Conservation (phyloP, 2,888 invertebrate genomes). For the Phengaris alcon region DNA sequence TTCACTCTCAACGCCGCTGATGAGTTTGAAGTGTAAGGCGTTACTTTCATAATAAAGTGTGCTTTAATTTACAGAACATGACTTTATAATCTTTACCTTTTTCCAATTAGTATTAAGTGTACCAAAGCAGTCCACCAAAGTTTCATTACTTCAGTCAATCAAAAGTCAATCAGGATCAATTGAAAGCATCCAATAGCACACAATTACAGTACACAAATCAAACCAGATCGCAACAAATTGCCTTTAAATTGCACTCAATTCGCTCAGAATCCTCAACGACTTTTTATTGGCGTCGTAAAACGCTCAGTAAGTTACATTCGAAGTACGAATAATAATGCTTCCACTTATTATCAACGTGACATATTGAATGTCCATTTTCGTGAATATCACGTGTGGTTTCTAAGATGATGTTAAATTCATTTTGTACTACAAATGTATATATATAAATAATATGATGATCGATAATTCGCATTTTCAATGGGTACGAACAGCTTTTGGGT, state of each 20-base stretch:
- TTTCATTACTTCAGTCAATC: slow-evolving; percentile 2
- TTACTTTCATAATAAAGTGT: no score
- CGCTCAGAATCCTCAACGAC: slow-evolving; percentile 24
- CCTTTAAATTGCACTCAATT: slow-evolving; percentile 29
- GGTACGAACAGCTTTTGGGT: no score
- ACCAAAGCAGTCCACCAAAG: neutral
- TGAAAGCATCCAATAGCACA: slow-evolving; percentile 13
- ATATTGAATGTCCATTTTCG: neutral
- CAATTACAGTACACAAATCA: slow-evolving; percentile 28
- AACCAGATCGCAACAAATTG: slow-evolving; percentile 26
- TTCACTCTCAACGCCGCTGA: no score
- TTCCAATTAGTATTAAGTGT: no score
- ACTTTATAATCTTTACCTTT: no score
- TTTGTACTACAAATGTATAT: no score
- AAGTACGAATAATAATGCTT: neutral
- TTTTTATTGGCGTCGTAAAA: slow-evolving; percentile 25
- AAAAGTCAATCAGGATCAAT: slow-evolving; percentile 17
- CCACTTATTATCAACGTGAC: slow-evolving; percentile 10
- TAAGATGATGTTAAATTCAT: no score
- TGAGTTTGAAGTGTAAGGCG: no score
- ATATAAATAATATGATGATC: no score
- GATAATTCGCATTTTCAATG: no score
- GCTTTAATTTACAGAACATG: no score
- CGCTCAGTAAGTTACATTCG: neutral
- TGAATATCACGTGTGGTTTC: no score